Percentiles rank a stretch among this genome's conserved stretches.
Conservation (phyloP, 2,888 invertebrate genomes). For the Acrocyrtus sp. region DNA sequence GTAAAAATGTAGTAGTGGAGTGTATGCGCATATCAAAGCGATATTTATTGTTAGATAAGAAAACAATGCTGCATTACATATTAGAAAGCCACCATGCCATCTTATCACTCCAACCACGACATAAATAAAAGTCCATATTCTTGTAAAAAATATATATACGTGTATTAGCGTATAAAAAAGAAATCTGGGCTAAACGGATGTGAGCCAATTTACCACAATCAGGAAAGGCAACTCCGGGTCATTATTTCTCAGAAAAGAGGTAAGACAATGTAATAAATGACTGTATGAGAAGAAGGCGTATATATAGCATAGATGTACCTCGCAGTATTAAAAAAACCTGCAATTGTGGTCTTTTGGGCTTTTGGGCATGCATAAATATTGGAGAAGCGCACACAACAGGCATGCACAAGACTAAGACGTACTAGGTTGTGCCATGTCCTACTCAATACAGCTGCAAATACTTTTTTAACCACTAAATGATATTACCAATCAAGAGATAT, state of each 20-base stretch:
- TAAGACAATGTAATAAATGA: constrained; percentile 30
- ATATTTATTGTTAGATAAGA: constrained; percentile 5
- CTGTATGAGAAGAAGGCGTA: neutral
- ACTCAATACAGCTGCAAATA: constrained; percentile 30
- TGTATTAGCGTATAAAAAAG: constrained; percentile 28
- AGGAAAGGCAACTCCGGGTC: constrained; percentile 57
- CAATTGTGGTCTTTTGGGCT: neutral
- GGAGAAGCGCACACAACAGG: no score
- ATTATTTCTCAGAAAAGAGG: constrained; percentile 52
- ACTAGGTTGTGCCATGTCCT: constrained; percentile 42
- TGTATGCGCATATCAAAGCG: neutral
- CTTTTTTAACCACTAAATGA: constrained; percentile 4
- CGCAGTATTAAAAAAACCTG: constrained; percentile 18
- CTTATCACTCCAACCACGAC: constrained; percentile 13
- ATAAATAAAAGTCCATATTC: constrained; percentile 29
- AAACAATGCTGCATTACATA: neutral
- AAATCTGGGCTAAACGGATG: constrained; percentile 57
- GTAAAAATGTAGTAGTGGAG: no score
- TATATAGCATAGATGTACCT: constrained; percentile 3
- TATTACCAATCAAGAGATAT: no score
- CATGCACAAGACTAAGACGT: no score
- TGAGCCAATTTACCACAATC: constrained; percentile 54
- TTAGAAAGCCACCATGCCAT: constrained; percentile 27
- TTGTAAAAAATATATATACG: constrained; percentile 28
- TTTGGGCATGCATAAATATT: neutral